phyloP scores from a whole-genome alignment of 2,113 vertebrate species.

The Oncorhynchus nerka region DNA sequence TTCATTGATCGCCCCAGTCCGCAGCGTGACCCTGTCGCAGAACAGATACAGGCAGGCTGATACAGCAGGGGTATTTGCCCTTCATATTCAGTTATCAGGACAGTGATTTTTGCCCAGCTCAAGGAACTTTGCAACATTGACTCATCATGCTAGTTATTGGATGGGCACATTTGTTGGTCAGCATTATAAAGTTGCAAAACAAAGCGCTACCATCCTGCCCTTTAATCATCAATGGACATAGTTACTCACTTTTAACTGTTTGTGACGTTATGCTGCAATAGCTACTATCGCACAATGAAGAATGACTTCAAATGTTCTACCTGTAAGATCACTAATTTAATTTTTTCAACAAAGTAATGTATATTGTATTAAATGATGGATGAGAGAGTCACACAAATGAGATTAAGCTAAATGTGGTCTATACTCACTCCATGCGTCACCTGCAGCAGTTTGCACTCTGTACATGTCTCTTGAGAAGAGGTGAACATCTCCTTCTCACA shows the following conservation, averaged over 20 bases:
- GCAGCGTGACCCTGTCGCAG: conserved; percentile 12
- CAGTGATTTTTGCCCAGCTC: background rate
- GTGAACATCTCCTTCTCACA: too few species aligned
- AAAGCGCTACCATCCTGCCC: background rate
- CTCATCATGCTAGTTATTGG: background rate
- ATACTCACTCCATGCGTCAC: too few species aligned
- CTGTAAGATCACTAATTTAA: too few species aligned
- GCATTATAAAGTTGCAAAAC: background rate
- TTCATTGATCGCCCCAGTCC: conserved; percentile 19
- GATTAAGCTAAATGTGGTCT: too few species aligned
- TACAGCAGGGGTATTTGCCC: background rate
- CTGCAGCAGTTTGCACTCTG: too few species aligned
- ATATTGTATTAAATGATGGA: background rate
- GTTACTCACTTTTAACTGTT: background rate
- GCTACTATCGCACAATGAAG: too few species aligned
- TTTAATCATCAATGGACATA: background rate
- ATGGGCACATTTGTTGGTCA: background rate
- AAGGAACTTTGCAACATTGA: background rate
- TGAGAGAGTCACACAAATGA: background rate
- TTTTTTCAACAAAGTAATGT: too few species aligned
- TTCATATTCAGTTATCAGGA: background rate
- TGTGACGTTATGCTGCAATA: background rate
- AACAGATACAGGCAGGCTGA: conserved; percentile 2
- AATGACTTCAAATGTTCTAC: too few species aligned
- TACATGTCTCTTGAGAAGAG: too few species aligned